A percentile compares a stretch with the other conserved stretches of the same genome.
Evolutionary conservation across 2,797 vertebrate species (phyloP).

Genomic region (Micrastur ruficollis): DNA sequence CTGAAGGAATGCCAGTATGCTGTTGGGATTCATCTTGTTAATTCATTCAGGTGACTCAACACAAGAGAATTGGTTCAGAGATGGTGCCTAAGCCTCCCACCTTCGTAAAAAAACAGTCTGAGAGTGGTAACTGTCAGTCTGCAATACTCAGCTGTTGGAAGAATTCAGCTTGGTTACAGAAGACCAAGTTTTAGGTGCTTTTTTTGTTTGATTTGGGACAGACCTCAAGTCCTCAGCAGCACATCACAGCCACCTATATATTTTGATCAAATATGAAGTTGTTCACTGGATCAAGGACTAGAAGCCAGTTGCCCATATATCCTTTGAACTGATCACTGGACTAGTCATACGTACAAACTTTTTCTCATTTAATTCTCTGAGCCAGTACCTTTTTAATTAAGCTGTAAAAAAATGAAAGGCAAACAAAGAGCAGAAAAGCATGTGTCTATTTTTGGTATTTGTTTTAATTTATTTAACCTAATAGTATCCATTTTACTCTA

Average conservation of each 20-base stretch:
- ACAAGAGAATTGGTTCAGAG: neutral
- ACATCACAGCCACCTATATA: neutral
- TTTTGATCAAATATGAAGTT: neutral
- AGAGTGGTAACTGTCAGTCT: neutral
- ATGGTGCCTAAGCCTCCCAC: neutral
- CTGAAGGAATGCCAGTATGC: neutral
- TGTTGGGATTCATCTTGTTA: neutral
- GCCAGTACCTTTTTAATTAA: neutral
- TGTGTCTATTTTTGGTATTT: neutral
- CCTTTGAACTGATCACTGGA: neutral
- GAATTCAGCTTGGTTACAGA: neutral
- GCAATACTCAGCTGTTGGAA: neutral
- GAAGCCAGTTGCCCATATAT: neutral
- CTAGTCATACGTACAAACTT: neutral
- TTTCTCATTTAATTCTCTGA: neutral
- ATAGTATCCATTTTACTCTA: neutral
- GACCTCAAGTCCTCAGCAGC: neutral
- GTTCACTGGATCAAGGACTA: neutral
- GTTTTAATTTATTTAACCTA: neutral
- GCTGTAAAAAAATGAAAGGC: neutral
- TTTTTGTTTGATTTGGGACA: neutral
- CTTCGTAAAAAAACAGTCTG: neutral
- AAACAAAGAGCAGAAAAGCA: neutral
- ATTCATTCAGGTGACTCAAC: constrained; percentile 3
- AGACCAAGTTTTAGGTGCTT: neutral